These are phyloP conservation scores for Crossaster papposus DNA, from an alignment of 53 echinoderm and acorn worm species.

Conservation along the genomic window DNA sequence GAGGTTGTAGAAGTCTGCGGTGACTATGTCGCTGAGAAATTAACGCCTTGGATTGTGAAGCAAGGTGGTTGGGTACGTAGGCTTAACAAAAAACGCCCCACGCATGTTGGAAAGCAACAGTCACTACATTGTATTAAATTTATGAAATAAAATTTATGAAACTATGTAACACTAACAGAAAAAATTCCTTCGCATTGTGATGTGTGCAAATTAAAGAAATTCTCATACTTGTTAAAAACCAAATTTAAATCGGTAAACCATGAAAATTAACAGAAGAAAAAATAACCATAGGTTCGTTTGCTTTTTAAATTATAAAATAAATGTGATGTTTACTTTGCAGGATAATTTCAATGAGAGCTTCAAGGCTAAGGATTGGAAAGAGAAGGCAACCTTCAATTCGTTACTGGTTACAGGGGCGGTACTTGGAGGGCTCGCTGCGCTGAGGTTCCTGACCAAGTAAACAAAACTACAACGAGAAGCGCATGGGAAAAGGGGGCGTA, in stretches of 20 bases:
- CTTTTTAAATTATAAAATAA: not conserved
- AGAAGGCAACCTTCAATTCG: constrained; percentile 91
- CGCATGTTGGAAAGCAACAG: not conserved
- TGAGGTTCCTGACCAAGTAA: constrained; percentile 83
- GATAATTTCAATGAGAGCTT: constrained; percentile 90
- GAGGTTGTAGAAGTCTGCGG: constrained; percentile 79
- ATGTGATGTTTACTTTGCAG: constrained; percentile 54
- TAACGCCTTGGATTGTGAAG: constrained; percentile 86
- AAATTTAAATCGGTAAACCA: too few species aligned
- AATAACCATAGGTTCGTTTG: too few species aligned
- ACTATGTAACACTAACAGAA: too few species aligned
- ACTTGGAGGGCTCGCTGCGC: constrained; percentile 84
- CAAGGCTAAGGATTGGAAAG: constrained; percentile 98
- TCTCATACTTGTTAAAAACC: too few species aligned
- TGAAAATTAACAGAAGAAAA: too few species aligned
- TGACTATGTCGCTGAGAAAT: constrained; percentile 76
- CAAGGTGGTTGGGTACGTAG: constrained; percentile 99
- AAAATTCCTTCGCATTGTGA: too few species aligned
- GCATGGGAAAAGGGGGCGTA: not conserved
- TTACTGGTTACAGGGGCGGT: constrained; percentile 83
- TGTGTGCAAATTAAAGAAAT: too few species aligned
- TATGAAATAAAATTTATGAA: too few species aligned
- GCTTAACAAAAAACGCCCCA: not conserved
- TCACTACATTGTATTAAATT: too few species aligned
- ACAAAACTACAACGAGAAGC: not conserved